Percentiles rank a stretch among this genome's conserved stretches.
Conservation (phyloP, 2,888 invertebrate species). For the Yponomeuta plumbellus region DNA sequence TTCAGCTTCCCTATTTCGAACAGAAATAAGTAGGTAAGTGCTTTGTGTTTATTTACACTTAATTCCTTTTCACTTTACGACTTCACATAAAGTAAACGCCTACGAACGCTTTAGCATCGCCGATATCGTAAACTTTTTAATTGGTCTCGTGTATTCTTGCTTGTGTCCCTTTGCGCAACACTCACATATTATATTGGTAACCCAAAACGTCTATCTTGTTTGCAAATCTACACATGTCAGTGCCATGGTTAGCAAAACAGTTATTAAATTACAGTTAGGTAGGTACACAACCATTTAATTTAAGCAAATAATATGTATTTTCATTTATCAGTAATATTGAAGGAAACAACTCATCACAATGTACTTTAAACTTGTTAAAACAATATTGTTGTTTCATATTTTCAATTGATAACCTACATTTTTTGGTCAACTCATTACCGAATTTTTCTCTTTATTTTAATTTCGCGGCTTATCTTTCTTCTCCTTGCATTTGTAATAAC, state of each 20-base stretch:
- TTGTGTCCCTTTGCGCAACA: neutral
- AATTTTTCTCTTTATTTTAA: too few relatives aligned
- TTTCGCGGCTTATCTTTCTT: too few relatives aligned
- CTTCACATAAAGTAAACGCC: neutral
- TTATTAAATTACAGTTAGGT: too few relatives aligned
- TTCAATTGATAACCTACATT: too few relatives aligned
- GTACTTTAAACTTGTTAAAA: too few relatives aligned
- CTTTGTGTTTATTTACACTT: neutral
- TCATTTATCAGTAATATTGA: too few relatives aligned
- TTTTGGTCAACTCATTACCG: too few relatives aligned
- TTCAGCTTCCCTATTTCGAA: neutral
- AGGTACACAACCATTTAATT: too few relatives aligned
- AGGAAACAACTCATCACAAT: too few relatives aligned
- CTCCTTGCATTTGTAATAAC: too few relatives aligned
- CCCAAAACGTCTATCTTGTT: neutral
- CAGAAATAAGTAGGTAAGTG: neutral
- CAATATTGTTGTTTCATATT: too few relatives aligned
- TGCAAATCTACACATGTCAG: neutral
- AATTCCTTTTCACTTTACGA: constrained; percentile 3
- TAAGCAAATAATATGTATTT: too few relatives aligned
- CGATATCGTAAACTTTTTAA: neutral
- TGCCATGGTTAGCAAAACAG: neutral
- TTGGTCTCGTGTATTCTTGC: neutral
- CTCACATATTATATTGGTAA: neutral
- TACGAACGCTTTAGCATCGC: neutral